Base-by-base conservation (phyloP, 2,888 invertebrate genomes). In the Volucella inanis region DNA sequence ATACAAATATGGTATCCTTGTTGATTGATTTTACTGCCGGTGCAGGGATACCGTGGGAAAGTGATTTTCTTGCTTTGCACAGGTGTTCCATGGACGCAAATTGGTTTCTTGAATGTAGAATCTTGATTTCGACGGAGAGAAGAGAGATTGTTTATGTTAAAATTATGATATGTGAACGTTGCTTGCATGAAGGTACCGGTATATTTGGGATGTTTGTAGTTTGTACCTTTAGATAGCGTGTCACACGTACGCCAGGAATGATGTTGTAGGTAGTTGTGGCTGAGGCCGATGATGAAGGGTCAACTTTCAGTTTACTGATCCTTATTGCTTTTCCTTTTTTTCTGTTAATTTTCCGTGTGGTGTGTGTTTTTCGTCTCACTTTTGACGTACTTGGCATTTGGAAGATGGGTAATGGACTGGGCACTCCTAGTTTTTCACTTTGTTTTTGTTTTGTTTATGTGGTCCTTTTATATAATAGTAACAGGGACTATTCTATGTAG, bases 1-100 rank as follows among this genome's bases (percentile, higher is more conserved):
- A 83, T 83, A 78, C 83, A 83, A 83, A 78, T 84, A n/a, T n/a
- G n/a, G n/a, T n/a, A 84, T 84, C 83, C 83, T 79, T 84, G 54
- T 84, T 80, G 80, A 85, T 84, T 84, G 83, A 84, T 84, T 79
- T 55, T 65, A 64, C 54, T 70, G 74, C 72, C 43, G 3, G 22
- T 22, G 22, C 22, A 12, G 74, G 64, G 14, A 61, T 70, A 85
- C 55, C 80, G 84, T 85, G 84, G 84, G 84, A 85, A 85, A 75
- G 64, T 75, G 45, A 71, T 76, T 79, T 80, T 14, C 65, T 76
- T 76, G 49, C 80, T 71, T 85, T 71, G 55, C 80, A 80, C 84
- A 85, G 80, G 80, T 85, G 84, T 85, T 67, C 9, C 18, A 39
- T 22, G 22, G 4, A 47, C 65, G 39, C 47, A 55, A 47, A 65